Evolutionary conservation across 2,888 invertebrate genomes (phyloP), one percentile per base, ranked within the genome.

Genomic region (Schizaphis graminum): DNA sequence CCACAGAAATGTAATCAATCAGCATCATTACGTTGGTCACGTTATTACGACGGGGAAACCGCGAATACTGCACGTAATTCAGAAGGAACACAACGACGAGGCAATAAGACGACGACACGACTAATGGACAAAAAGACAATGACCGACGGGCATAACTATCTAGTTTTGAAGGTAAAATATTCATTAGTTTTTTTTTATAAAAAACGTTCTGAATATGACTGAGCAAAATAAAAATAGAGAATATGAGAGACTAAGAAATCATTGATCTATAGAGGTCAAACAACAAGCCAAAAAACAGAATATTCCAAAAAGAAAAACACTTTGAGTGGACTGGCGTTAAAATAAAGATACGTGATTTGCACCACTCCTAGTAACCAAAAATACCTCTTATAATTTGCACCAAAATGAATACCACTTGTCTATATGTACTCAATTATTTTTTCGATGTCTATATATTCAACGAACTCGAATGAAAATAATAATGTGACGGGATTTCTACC

Each of bases 1-100:
- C 86, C 91, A 35, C 91, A 86, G 47, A 47, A 35, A 44, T 16
- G 57, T 86, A 86, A 92, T 86, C 91, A 92, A 86, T 86, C 86
- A 92, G 57, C 57, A 26, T 57, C 26, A 47, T 87, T 86, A 24
- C 86, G 86, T 61, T 35, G 86, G 61, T 92, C 86, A 86, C 61
- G 91, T 44, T 86, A 57, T 13, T 21, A 16, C 77, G 26, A 16
- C 91, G 85, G 91, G 47, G 28, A 53, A 85, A 85, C 91, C 84
- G 61, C 91, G 61, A 86, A 85, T 35, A 77, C 7, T 77, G 35
- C 47, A 47, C 86, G 91, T 92, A 86, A 92, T 92, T 35, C 91
- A 91, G 91, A 85, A 91, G 91, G 44, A 77, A 89, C 57, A 24
- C 56, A 8, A 87, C n/a, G 3, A n/a, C n/a, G 61, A 24, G 13